A percentile compares a stretch with the other conserved stretches of the same genome.
Conservation (phyloP, 2,888 invertebrate genomes). For the Drosophila flavopinicola region DNA sequence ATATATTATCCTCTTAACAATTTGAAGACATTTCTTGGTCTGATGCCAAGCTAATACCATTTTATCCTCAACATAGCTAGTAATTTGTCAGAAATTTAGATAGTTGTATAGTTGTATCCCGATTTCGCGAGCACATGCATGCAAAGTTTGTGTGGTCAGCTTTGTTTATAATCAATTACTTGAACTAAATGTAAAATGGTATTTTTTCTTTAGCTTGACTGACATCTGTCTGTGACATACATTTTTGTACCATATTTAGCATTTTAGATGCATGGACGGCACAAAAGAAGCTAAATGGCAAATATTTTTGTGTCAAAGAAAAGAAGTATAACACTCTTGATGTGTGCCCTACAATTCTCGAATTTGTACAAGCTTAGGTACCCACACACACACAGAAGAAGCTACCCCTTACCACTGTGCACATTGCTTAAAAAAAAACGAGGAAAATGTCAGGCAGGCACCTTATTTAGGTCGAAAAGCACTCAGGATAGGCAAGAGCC, state of each 20-base stretch:
- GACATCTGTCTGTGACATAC: not conserved
- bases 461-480: conserved; percentile 72
- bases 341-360: conserved; percentile 38
- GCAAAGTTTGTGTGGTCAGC: not conserved
- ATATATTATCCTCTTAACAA: too few species aligned
- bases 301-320: conserved; percentile 41
- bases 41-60: too few species aligned
- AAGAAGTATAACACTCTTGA: conserved; percentile 17
- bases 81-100: too few species aligned
- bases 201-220: not conserved
- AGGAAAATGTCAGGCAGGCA: conserved; percentile 34
- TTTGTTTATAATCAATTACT: not conserved
- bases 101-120: too few species aligned
- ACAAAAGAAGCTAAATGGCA: conserved; percentile 9
- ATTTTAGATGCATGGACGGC: not conserved
- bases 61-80: too few species aligned
- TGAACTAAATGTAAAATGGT: not conserved
- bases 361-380: conserved; percentile 32
- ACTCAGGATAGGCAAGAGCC: conserved; percentile 62
- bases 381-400: conserved; percentile 1
- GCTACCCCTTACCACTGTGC: conserved; percentile 19
- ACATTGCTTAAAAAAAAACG: conserved; percentile 57
- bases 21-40: too few species aligned
- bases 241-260: not conserved
- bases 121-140: too few species aligned